Percentiles rank a stretch among this genome's conserved stretches.
phyloP scores from a whole-genome alignment of 2,797 vertebrate genomes.

The Chromobotia macracanthus region DNA sequence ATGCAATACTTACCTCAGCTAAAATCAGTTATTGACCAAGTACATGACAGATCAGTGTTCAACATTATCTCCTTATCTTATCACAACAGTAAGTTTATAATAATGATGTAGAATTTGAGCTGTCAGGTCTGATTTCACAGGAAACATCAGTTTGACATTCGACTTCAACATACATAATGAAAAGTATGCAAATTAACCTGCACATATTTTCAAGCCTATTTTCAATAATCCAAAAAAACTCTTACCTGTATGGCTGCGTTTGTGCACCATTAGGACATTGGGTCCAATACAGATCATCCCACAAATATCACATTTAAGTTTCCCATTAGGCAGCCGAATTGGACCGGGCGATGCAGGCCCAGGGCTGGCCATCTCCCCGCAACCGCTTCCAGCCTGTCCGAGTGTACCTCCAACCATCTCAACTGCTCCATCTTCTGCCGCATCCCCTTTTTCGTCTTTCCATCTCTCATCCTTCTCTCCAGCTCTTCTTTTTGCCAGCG shows the following conservation, averaged over 20 bases:
- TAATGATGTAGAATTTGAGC: no score
- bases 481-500: constrained; percentile 79
- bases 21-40: no score
- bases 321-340: constrained; percentile 91
- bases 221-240: neutral
- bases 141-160: no score
- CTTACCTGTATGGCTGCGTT: constrained; percentile 95
- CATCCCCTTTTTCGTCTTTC: constrained; percentile 81
- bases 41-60: no score
- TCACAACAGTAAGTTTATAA: no score
- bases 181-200: no score
- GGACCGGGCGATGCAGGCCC: constrained; percentile 87
- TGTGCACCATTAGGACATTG: constrained; percentile 97
- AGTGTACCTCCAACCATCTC: constrained; percentile 74
- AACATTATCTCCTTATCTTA: no score
- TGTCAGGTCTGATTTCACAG: no score
- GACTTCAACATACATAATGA: no score
- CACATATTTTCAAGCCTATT: no score
- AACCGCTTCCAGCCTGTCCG: constrained; percentile 79
- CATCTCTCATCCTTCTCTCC: constrained; percentile 80
- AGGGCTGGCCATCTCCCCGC: constrained; percentile 81
- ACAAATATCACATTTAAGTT: constrained; percentile 93
- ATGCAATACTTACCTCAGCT: no score
- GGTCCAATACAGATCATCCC: constrained; percentile 96
- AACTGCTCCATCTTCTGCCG: constrained; percentile 75